Conservation (phyloP, 2,113 vertebrate genomes). For the Mionectes macconnelli region DNA sequence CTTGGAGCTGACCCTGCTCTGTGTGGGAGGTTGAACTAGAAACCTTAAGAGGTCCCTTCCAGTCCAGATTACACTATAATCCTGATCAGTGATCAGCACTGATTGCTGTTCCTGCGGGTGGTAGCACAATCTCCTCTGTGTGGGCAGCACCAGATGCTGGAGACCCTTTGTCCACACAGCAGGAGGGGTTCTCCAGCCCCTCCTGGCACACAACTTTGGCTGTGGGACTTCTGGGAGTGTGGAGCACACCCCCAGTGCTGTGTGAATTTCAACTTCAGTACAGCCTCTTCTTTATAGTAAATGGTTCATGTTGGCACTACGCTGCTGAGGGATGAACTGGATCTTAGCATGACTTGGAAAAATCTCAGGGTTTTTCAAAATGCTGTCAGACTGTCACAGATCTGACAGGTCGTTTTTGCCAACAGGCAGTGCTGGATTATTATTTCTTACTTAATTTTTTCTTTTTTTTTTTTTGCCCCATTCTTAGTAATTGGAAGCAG, state of each 20-base stretch:
- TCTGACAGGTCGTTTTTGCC: not conserved
- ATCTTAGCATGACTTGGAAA: not conserved
- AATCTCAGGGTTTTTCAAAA: not conserved
- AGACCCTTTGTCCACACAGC: not conserved
- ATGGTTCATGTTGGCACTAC: not conserved
- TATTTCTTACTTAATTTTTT: not conserved
- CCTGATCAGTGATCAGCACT: not conserved
- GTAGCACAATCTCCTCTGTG: not conserved
- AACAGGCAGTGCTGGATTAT: not conserved
- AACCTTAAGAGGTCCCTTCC: not conserved
- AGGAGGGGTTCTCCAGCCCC: not conserved
- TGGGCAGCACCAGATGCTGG: not conserved
- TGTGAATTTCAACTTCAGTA: not conserved
- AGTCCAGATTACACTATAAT: not conserved
- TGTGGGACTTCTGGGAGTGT: fast-evolving
- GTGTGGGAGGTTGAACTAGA: not conserved
- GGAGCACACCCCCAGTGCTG: not conserved
- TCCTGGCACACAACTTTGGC: not conserved
- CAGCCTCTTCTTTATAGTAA: not conserved
- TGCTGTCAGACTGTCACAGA: not conserved
- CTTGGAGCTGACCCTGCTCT: not conserved
- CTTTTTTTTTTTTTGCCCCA: not conserved
- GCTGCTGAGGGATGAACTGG: not conserved
- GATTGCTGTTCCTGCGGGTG: fast-evolving
- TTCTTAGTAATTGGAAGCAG: not conserved